phyloP scores from a whole-genome alignment of 1,140 invertebrate genomes.

The Macrotrachela quadricornifera region DNA sequence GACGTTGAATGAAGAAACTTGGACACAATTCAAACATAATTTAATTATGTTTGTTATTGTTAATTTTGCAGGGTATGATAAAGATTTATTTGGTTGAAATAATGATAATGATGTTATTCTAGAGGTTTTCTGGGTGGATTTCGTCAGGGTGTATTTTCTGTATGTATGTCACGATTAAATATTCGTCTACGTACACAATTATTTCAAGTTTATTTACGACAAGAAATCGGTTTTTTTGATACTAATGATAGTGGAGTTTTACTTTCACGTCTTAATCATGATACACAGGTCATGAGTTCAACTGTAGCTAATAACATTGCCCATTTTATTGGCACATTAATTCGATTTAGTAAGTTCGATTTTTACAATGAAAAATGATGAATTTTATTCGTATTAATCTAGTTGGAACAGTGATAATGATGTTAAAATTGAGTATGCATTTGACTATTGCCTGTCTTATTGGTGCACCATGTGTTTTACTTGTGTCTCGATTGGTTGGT shows the following conservation, averaged over 20 bases:
- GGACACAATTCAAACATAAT: no score
- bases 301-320: conserved; percentile 10
- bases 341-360: conserved; percentile 15
- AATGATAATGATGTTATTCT: no score
- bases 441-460: conserved; percentile 27
- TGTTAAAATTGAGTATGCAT: conserved; percentile 30
- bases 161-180: conserved; percentile 2
- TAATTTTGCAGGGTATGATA: no score
- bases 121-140: conserved; percentile 4
- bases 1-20: no score
- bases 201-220: conserved; percentile 13
- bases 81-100: no score
- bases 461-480: conserved; percentile 25
- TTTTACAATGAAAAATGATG: no score
- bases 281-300: conserved; percentile 17
- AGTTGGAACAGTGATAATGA: conserved; percentile 23
- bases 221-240: conserved; percentile 19
- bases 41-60: no score
- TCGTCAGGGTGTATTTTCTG: conserved; percentile 1
- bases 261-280: conserved; percentile 16
- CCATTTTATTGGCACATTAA: conserved; percentile 17
- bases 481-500: conserved; percentile 29
- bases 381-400: no score
- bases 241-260: conserved; percentile 16
- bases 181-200: conserved; percentile 12